Evolutionary conservation across 2,797 vertebrate genomes (phyloP), one percentile per base, ranked within the genome.

Genomic region (Liparis tanakae): DNA sequence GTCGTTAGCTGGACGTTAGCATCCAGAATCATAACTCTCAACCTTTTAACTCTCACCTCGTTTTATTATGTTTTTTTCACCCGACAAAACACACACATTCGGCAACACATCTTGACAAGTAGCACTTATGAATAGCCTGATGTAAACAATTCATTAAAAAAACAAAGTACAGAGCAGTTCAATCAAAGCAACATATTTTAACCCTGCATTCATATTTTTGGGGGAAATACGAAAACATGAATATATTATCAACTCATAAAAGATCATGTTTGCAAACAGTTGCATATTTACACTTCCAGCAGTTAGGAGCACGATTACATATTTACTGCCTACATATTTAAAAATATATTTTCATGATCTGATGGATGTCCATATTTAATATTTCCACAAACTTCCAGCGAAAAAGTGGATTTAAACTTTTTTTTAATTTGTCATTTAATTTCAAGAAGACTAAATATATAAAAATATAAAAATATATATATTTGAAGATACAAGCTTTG

Each of bases 121-220:
- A 58, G 53, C 37, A 54, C 4, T 53, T 39, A 34, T 0, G 2
- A 43, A 70, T 1, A 30, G 25, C 25, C 2, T 30, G 25, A 30
- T 30, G 25, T 30, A 30, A 30, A 30, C 25, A 30, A 30, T 30
- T 30, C 25, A 30, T 30, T 30, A 30, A 30, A 30, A 30, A 30
- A 0, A 30, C 1, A 37, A 18, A 37, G 20, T 2, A 6, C 4
- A 0, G 25, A 18, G 8, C 13, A 20, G 8, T 61, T 53, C 7
- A 65, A 3, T 39, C 30, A 66, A 33, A 73, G 6, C 34, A 61
- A 25, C 55, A 69, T 2, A n/a, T 15, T 53, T 60, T 15, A 30
- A 43, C n/a, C 14, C 7, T 25, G 6, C 0, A 61, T 43, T 53
- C 2, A 18, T 22, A 10, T 54, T 34, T 65, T 54, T 46, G 7